Evolutionary conservation across 2,113 vertebrate genomes (phyloP), one percentile per base, ranked within the genome.

Genomic region (Tichodroma muraria): DNA sequence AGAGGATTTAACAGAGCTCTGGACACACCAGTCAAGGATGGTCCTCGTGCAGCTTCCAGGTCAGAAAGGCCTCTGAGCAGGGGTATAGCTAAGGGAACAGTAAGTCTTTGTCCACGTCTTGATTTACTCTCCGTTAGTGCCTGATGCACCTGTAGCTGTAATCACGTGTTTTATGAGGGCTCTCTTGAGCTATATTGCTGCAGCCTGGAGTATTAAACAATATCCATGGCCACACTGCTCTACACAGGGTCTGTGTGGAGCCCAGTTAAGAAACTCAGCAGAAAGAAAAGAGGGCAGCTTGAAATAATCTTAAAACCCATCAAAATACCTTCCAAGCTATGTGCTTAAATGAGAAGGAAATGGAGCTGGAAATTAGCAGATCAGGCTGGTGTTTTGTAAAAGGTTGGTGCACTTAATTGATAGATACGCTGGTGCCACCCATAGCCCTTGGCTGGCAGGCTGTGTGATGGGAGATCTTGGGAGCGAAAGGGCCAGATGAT

Each of bases 391-490:
- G 28, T 40, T 89, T 35, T 57, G 42, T 81, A 37, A 59, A 75
- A 75, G 28, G 27, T 6, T 53, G 45, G 11, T 45, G 69, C 37
- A 40, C 2, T 1, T 89, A 73, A 80, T 73, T 80, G 69, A 61
- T 57, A 21, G 66, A 49, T 72, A 31, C 0, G 0, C 30, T 57
- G 2, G 1, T 77, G 59, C 37, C 30, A 33, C 13, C 38, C 1
- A 0, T 24, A 64, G 72, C 77, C 31, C 40, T 80, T 65, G 77
- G 50, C 77, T 89, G 72, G 35, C 70, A 31, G 52, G n/a, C 28
- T 40, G 44, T 44, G 8, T 50, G 27, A 71, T 52, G 53, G 57
- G 78, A 88, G 38, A 16, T 47, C 80, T 30, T 35, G 68, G 18
- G 38, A 75, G 38, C 28, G 49, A 76, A 80, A 72, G 45, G 45